These are phyloP conservation scores for Drosophila formosana DNA, from an alignment of 2,888 invertebrate species.

Conservation along the genomic window DNA sequence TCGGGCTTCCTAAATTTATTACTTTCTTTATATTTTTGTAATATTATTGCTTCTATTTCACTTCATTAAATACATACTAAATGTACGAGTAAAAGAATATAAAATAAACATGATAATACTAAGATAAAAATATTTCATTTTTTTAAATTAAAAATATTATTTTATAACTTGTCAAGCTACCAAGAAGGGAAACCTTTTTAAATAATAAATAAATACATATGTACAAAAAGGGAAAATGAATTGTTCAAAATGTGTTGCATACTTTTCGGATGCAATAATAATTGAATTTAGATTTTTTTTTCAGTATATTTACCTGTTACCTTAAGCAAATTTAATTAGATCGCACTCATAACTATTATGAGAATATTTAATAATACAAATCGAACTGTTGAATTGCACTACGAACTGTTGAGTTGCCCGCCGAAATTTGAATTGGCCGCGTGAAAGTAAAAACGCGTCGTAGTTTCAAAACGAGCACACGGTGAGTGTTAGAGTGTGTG, in stretches of 20 bases:
- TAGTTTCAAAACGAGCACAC: neutral
- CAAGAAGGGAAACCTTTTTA: too few species aligned
- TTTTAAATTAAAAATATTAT: too few species aligned
- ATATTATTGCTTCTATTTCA: too few species aligned
- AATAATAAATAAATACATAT: too few species aligned
- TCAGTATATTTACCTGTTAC: neutral
- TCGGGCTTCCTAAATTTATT: too few species aligned
- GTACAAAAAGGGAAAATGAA: too few species aligned
- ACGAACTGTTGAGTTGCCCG: constrained; percentile 18
- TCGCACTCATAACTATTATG: neutral
- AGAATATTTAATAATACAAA: neutral
- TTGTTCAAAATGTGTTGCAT: neutral
- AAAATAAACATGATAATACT: too few species aligned
- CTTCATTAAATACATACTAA: too few species aligned
- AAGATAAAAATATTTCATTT: too few species aligned
- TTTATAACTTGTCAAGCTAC: too few species aligned
- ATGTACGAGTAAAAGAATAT: too few species aligned
- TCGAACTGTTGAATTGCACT: constrained; percentile 21
- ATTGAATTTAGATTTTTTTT: neutral
- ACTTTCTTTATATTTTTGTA: too few species aligned
- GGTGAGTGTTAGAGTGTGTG: neutral
- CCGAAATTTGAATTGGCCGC: constrained; percentile 44
- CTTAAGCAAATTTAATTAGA: neutral
- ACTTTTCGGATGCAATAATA: constrained; percentile 1
- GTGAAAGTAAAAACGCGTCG: constrained; percentile 52